Evolutionary conservation across 2,797 vertebrate species (phyloP), one percentile per base, ranked within the genome.

Genomic region (Chaunax sp.): DNA sequence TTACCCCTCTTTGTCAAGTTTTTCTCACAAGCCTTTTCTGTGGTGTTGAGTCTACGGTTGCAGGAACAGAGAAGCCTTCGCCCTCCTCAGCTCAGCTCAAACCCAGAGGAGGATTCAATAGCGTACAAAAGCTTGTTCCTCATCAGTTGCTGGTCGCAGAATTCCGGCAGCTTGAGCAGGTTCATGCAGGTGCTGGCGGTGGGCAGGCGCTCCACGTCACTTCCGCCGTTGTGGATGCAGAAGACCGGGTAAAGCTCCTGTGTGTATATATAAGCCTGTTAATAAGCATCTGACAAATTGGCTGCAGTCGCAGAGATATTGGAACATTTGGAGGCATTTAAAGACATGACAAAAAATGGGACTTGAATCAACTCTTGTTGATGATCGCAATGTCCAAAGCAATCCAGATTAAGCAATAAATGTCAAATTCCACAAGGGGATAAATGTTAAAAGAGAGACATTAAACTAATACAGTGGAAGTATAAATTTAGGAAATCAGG

Each of bases 141-240:
- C 96, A 99, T 96, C 69, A 96, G 94, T 10, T 95, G 92, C 80
- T 96, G 93, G 0, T 99, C 97, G 13, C 94, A 96, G 89, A 99
- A 99, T 88, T 98, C 98, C 0, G 98, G 98, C 41, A 99, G 96
- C 89, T 99, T 99, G 69, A 99, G 94, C 78, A 99, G 95, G 93
- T 99, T 99, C 98, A 99, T 99, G 94, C 98, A 99, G 86, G 98
- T 99, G 91, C 98, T 99, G 92, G 98, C 97, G 1, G 98, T 99
- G 75, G 98, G 98, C 1, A 99, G 91, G 60, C 98, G 94, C 61
- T 99, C 98, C 77, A 98, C 91, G 87, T 99, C 98, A 0, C 84
- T 93, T 55, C 98, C 98, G n/a, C 98, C 97, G 0, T 99, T 97
- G 92, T 99, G 98, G 81, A 99, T 97, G 90, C 98, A 99, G 92